These are phyloP conservation scores for Mellivora capensis DNA, from an alignment of 2,113 vertebrate genomes.

Conservation along the genomic window DNA sequence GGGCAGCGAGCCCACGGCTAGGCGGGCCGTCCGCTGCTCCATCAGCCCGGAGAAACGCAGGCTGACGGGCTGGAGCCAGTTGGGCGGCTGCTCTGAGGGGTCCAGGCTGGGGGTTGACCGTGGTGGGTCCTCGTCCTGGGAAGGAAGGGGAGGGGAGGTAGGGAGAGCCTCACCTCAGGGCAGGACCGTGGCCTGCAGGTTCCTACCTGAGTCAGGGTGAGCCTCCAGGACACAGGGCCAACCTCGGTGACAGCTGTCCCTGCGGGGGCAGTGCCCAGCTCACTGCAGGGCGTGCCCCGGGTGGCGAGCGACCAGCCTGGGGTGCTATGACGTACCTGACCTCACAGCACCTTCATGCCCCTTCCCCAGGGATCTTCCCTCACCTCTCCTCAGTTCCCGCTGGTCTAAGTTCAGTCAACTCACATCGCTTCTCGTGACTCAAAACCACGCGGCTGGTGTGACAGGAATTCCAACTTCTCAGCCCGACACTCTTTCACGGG, in stretches of 20 bases:
- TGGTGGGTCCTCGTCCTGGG: rapidly evolving
- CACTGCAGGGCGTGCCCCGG: not conserved
- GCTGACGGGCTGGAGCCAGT: not conserved
- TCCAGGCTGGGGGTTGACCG: rapidly evolving
- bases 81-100: not conserved
- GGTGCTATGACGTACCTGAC: no score
- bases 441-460: not conserved
- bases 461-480: not conserved
- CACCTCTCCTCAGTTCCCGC: not conserved
- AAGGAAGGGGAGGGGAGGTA: not conserved
- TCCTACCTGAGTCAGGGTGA: rapidly evolving
- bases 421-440: no score
- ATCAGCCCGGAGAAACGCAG: not conserved
- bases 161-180: not conserved
- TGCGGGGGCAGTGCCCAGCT: not conserved
- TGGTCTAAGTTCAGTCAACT: not conserved
- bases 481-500: not conserved
- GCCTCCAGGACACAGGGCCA: rapidly evolving
- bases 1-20: not conserved
- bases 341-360: not conserved
- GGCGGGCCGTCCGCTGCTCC: rapidly evolving
- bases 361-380: not conserved
- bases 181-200: no score
- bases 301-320: rapidly evolving
- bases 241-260: not conserved